Evolutionary conservation across 1,140 invertebrate genomes (phyloP), one percentile per base, ranked within the genome.

Genomic region (Drosophila ogumai): DNA sequence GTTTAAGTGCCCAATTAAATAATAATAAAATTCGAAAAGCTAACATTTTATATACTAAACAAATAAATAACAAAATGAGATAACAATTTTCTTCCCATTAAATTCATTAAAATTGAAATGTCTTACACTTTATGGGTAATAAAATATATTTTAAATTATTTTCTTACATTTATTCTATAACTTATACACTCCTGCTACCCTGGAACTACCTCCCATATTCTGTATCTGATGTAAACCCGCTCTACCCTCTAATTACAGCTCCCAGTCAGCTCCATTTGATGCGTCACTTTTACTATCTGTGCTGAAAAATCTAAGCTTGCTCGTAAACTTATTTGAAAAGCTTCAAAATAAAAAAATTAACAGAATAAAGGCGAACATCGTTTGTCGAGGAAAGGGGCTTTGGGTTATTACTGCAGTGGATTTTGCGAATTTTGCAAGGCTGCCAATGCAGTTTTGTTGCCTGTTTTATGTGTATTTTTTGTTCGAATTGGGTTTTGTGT

Each of bases 261-360:
- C 32, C 41, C 41, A 52, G 72, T 47, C 68, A 41, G 74, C 74
- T 60, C 72, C 84, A 80, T 80, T 84, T 81, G 84, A 87, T 87
- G 84, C 84, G 84, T 87, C 84, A 87, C 76, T 88, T 80, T 80
- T 72, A 77, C 80, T 80, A 87, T 87, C 84, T 84, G 61, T 69
- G 73, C 69, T 84, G 65, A 80, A 80, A 77, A 77, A 79, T 77
- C 81, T 67, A 22, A 25, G 69, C 17, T 19, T 28, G 52, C 32
- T 55, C 52, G 52, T 55, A 55, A 54, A 54, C 32, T 54, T 38
- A 54, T 8, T 10, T 38, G 52, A 38, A 54, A 43, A 59, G 22
- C 34, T 49, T 7, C 43, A 52, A 46, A 50, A 38, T 59, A 54
- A 55, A 49, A 52, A 64, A 63, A 50, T 40, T 58, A 65, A 63